Evolutionary conservation across 2,797 vertebrate genomes (phyloP), one percentile per base, ranked within the genome.

Genomic region (Pristis pectinata): DNA sequence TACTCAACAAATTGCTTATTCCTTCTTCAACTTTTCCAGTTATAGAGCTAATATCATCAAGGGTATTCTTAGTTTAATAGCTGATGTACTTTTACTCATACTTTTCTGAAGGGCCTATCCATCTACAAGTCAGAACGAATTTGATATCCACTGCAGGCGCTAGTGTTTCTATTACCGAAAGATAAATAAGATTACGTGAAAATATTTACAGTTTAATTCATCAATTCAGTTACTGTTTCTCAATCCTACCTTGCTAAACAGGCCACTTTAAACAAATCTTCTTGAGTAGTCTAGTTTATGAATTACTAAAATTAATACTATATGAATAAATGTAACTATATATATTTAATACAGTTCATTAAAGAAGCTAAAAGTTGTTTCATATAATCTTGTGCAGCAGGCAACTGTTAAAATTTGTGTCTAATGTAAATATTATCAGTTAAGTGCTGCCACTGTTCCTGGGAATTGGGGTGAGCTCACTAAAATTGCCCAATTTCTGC

Each of bases 221-320:
- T 37, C n/a, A 15, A 13, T n/a, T 34, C 34, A n/a, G n/a, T 77
- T 77, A 77, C 15, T 77, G 76, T n/a, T 77, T n/a, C 1, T 34
- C 77, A 2, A 2, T 19, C 34, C 37, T 37, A 37, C 79, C 41
- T 37, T 22, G 44, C 79, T 22, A 15, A 41, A 44, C 1, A 19
- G n/a, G 17, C 37, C 79, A 80, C n/a, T 80, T 80, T 22, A 44
- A 80, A n/a, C 79, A 83, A 24, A 22, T 83, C 19, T 49, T 83
- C n/a, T 80, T 44, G 80, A 24, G 19, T 49, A 49, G 76, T 79
- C 22, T 49, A 22, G 22, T 83, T 19, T 9, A 53, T 49, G 24
- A 80, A 41, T 83, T 83, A 83, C 44, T 83, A 22, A 83, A 83
- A 83, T 83, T 19, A 80, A 83, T 83, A 41, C 22, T 80, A 83